Conservation (phyloP, 2,113 vertebrate genomes). For the Nerophis ophidion region DNA sequence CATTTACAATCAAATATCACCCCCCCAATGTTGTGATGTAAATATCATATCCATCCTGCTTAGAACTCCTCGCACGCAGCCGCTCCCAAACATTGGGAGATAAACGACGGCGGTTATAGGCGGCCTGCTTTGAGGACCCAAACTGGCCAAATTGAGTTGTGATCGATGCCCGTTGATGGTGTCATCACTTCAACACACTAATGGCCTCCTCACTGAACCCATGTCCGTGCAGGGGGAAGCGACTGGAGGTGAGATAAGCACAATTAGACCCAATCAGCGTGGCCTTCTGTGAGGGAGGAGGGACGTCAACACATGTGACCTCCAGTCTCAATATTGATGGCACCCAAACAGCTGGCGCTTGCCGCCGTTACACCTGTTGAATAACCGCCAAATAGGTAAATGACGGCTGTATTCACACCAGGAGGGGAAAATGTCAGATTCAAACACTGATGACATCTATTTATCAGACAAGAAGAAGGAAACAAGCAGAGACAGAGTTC, state of each 20-base stretch:
- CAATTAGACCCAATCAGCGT: slow-evolving; percentile 50
- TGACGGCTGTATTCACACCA: background rate
- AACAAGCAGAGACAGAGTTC: too few relatives aligned
- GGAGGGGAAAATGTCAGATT: too few relatives aligned
- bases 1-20: slow-evolving; percentile 65
- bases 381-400: background rate
- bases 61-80: slow-evolving; percentile 45
- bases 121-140: slow-evolving; percentile 49
- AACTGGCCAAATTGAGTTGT: slow-evolving; percentile 62
- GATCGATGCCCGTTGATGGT: slow-evolving; percentile 66
- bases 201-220: slow-evolving; percentile 25
- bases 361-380: background rate
- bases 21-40: slow-evolving; percentile 61
- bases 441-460: too few relatives aligned
- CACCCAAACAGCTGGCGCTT: slow-evolving; percentile 36
- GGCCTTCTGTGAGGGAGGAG: slow-evolving; percentile 5
- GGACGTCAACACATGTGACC: slow-evolving; percentile 18
- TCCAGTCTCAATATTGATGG: slow-evolving; percentile 39
- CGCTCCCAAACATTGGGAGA: slow-evolving; percentile 53
- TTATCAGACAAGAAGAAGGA: too few relatives aligned
- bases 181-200: slow-evolving; percentile 62
- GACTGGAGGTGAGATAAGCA: slow-evolving; percentile 45
- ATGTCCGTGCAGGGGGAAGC: slow-evolving; percentile 14
- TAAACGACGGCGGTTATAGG: slow-evolving; percentile 54
- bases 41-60: slow-evolving; percentile 66